Percentiles rank a stretch among this genome's conserved stretches.
phyloP scores from a whole-genome alignment of 2,888 invertebrate species.

The Masnerella sp. region DNA sequence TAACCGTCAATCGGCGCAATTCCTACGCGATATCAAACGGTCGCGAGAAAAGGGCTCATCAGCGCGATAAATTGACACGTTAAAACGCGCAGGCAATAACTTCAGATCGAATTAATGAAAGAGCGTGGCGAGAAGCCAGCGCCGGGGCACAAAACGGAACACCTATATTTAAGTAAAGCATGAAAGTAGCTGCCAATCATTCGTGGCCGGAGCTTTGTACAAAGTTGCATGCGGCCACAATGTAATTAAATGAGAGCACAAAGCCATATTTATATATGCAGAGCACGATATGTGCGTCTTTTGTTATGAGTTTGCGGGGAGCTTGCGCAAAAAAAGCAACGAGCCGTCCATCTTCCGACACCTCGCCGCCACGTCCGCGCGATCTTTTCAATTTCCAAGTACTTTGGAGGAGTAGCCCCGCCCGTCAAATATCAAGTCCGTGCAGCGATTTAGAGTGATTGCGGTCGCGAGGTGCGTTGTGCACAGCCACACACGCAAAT shows the following conservation, averaged over 20 bases:
- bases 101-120: slow-evolving; percentile 59
- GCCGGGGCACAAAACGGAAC: slow-evolving; percentile 30
- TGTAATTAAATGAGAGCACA: slow-evolving; percentile 58
- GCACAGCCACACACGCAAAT: slow-evolving; percentile 31
- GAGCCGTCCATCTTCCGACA: slow-evolving; percentile 53
- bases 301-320: slow-evolving; percentile 48
- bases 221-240: slow-evolving; percentile 58
- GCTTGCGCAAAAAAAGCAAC: slow-evolving; percentile 33
- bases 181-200: slow-evolving; percentile 60
- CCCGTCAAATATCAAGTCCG: slow-evolving; percentile 71
- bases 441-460: slow-evolving; percentile 72
- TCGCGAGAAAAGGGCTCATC: slow-evolving; percentile 40
- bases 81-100: slow-evolving; percentile 47
- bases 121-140: slow-evolving; percentile 42
- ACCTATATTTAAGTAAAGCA: slow-evolving; percentile 58
- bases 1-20: slow-evolving; percentile 1
- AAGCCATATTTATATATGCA: slow-evolving; percentile 56
- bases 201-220: slow-evolving; percentile 47
- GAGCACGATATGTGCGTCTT: slow-evolving; percentile 51
- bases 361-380: slow-evolving; percentile 30
- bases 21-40: slow-evolving; percentile 14
- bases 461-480: slow-evolving; percentile 63
- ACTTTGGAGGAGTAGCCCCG: slow-evolving; percentile 55
- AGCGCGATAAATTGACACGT: slow-evolving; percentile 46
- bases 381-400: slow-evolving; percentile 56